Conservation (phyloP, 1,140 invertebrate genomes). For the Drosophila sechellia region DNA sequence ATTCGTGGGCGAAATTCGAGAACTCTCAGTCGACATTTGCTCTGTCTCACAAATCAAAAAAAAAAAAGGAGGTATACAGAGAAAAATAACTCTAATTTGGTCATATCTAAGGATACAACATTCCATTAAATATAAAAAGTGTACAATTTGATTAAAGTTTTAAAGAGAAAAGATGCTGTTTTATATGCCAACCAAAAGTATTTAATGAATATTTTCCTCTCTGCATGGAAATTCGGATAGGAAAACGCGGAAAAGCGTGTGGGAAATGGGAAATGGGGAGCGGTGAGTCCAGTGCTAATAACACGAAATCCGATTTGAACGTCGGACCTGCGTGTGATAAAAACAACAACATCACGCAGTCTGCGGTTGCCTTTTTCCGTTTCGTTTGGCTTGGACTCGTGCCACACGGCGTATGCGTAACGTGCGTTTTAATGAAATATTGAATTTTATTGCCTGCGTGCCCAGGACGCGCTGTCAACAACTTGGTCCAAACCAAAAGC, state of each 20-base stretch:
- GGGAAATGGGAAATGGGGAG: neutral
- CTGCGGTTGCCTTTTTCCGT: conserved; percentile 61
- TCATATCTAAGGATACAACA: neutral
- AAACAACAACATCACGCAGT: conserved; percentile 74
- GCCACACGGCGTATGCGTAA: conserved; percentile 79
- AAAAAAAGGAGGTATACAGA: conserved; percentile 2
- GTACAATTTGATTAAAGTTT: no score
- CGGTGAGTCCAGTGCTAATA: conserved; percentile 62
- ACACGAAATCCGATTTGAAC: conserved; percentile 80
- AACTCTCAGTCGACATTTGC: conserved; percentile 39
- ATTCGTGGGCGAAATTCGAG: conserved; percentile 62
- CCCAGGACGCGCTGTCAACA: conserved; percentile 56
- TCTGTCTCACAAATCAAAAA: conserved; percentile 44
- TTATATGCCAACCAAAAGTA: no score
- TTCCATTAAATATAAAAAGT: no score
- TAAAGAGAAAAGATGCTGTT: no score
- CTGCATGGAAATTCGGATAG: conserved; percentile 25
- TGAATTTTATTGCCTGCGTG: conserved; percentile 84
- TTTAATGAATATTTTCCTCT: neutral
- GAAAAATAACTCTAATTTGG: conserved; percentile 1
- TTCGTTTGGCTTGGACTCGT: conserved; percentile 21
- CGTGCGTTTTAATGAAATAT: conserved; percentile 84
- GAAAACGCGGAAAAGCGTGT: conserved; percentile 25
- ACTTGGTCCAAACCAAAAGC: conserved; percentile 35
- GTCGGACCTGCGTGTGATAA: conserved; percentile 76